These are phyloP conservation scores for Chamaea fasciata DNA, from an alignment of 2,113 vertebrate genomes.

Conservation along the genomic window DNA sequence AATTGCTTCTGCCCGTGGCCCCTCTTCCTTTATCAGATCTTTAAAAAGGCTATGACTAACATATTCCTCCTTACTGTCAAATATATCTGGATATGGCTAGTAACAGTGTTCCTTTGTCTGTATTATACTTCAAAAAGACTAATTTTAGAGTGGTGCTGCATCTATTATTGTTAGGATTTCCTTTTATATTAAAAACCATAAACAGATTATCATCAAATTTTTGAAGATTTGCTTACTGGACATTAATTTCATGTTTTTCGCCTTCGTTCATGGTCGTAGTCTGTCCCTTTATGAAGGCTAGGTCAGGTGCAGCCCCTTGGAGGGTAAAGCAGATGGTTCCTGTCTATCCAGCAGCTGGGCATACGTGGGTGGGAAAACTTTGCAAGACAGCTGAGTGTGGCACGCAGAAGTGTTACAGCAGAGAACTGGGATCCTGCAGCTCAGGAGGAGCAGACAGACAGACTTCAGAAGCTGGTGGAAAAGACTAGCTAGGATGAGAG, in stretches of 20 bases:
- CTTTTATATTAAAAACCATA: not conserved
- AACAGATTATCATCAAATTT: not conserved
- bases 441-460: not conserved
- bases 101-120: not conserved
- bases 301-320: not conserved
- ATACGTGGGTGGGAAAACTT: not conserved
- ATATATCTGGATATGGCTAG: not conserved
- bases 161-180: not conserved
- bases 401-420: not conserved
- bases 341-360: constrained; percentile 32
- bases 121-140: not conserved
- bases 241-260: not conserved
- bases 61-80: not conserved
- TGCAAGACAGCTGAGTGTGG: not conserved
- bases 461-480: not conserved
- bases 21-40: not conserved
- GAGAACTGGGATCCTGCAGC: not conserved
- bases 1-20: not conserved
- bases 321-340: constrained; percentile 26
- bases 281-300: not conserved
- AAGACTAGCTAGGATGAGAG: not conserved
- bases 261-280: not conserved
- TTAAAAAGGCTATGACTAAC: not conserved
- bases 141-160: not conserved
- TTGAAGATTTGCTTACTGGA: not conserved